Percentiles rank a stretch among this genome's conserved stretches.
phyloP scores from a whole-genome alignment of 1,140 invertebrate species.

The Trachymyrmex cornetzi region DNA sequence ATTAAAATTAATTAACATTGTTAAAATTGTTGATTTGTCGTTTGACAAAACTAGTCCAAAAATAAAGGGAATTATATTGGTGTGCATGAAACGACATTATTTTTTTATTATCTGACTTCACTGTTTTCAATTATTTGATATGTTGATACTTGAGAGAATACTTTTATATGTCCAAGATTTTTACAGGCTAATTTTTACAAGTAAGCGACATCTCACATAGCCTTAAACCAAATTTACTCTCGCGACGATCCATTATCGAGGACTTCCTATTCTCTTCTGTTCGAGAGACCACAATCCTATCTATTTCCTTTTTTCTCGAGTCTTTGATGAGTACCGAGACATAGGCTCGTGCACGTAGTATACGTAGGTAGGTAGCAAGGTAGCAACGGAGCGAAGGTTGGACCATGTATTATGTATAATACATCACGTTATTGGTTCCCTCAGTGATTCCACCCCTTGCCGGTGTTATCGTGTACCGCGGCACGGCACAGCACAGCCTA shows the following conservation, averaged over 20 bases:
- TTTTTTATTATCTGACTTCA: background rate
- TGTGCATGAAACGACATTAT: background rate
- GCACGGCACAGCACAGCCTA: constrained; percentile 82
- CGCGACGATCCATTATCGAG: constrained; percentile 80
- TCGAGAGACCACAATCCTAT: constrained; percentile 3
- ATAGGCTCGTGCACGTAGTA: constrained; percentile 72
- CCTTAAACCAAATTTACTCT: constrained; percentile 79
- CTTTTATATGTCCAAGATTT: background rate
- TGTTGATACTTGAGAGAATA: background rate
- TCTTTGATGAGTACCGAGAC: constrained; percentile 57
- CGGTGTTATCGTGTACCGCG: constrained; percentile 84
- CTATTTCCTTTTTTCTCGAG: constrained; percentile 55
- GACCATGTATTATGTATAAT: constrained; percentile 87
- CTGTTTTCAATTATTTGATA: background rate
- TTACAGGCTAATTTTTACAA: background rate
- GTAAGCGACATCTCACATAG: constrained; percentile 23
- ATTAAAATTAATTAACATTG: background rate
- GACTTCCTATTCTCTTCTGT: constrained; percentile 25
- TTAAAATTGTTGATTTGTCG: background rate
- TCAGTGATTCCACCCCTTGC: constrained; percentile 86
- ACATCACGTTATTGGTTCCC: constrained; percentile 87
- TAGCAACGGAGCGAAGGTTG: constrained; percentile 77
- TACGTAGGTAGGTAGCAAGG: constrained; percentile 75
- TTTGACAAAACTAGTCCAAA: background rate
- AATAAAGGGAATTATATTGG: background rate